Base-by-base conservation (phyloP, 2,888 invertebrate genomes). In the Brachypalpus laphriformis region DNA sequence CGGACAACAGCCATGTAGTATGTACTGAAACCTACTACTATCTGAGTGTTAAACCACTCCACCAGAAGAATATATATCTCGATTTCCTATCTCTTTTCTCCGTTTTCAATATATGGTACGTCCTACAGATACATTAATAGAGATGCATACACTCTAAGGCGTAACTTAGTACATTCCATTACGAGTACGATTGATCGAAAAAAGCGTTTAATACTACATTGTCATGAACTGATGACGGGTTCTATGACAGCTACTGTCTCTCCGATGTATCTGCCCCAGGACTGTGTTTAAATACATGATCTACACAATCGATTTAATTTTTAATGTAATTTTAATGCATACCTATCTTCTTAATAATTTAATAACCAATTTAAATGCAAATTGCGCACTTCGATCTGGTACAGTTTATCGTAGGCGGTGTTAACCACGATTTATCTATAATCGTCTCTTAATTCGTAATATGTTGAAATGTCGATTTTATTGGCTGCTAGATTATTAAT, bases 341-440 rank as follows among this genome's bases (percentile, higher is more conserved):
- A 28, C 28, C 28, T 3, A 40, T n/a, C 49, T 51, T 51, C 25
- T 51, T 25, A n/a, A 18, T 25, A 25, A 14, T 28, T 28, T n/a
- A 28, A 51, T 28, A n/a, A 25, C n/a, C 28, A 25, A 51, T 51
- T 51, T 51, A 51, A 51, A 51, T 51, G 22, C 8, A 28, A 51
- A 56, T 34, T 56, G 56, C 7, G 8, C 7, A 16, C 18, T 4
- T 3, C 18, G 18, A 5, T 18, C 9, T 56, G 16, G 18, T 18
- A 18, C 56, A 31, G 9, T 31, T 31, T 54, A 56, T 56, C 18
- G 56, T 5, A 56, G 31, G 31, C 31, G 56, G 56, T 34, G 8
- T 34, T 1, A 18, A 18, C 18, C 56, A 56, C 56, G 56, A 56
- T 11, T 56, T 31, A 16, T 18, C 9, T 31, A 18, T 31, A 16